Evolutionary conservation across 2,113 vertebrate genomes (phyloP).

Genomic region (Rhynchomys soricoides): DNA sequence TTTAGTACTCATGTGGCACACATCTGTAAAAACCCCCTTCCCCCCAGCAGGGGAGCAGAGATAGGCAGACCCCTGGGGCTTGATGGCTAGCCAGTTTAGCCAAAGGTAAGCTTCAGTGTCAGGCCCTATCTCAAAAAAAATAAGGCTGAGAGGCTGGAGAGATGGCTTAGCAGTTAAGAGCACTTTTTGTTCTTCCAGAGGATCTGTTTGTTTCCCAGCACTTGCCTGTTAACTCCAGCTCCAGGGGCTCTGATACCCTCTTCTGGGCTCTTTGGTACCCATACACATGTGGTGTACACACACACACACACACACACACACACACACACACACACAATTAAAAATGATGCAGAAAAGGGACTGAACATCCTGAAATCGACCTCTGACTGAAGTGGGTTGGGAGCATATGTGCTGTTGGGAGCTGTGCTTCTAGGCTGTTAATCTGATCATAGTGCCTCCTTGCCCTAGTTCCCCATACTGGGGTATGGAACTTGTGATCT

Average conservation of each 20-base stretch:
- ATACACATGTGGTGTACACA: neutral
- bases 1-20: neutral
- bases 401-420: neutral
- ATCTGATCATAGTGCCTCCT: neutral
- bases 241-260: neutral
- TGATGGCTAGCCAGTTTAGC: neutral
- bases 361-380: neutral
- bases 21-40: too few species aligned
- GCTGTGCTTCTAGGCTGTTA: neutral
- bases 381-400: neutral
- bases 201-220: neutral
- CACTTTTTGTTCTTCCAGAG: neutral
- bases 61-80: neutral
- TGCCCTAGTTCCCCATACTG: neutral
- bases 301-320: neutral
- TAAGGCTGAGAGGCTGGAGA: neutral
- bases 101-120: neutral
- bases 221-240: neutral
- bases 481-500: neutral
- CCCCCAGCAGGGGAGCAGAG: neutral
- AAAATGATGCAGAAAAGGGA: neutral
- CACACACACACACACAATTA: neutral
- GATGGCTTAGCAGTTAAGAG: neutral
- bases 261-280: neutral
- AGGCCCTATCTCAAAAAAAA: neutral